Base-by-base conservation (phyloP, 1,140 invertebrate species). In the Achroia grisella region DNA sequence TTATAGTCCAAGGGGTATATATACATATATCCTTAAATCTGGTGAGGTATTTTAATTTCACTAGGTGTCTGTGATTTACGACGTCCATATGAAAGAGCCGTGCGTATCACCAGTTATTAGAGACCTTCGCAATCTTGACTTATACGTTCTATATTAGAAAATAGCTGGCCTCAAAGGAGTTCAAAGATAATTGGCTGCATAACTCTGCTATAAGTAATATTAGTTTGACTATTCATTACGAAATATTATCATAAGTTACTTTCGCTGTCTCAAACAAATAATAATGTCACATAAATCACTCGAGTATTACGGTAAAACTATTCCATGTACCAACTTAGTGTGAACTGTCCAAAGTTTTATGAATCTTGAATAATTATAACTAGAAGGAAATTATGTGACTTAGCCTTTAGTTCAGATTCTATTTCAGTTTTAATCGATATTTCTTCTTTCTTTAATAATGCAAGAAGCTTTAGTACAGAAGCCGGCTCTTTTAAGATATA, bases 1-100 rank as follows among this genome's bases (percentile, higher is more conserved):
- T 48, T 45, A 42, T 50, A 45, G 48, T 46, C 48, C 45, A 51
- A 57, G 48, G 28, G 40, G 48, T 39, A 55, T 43, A 41, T 46
- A 44, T 39, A 55, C 39, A 41, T 46, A 27, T 23, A 23, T 23
- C 17, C 54, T 39, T 42, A 48, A 56, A 57, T 57, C 55, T 52
- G 42, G 23, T 23, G 31, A 30, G 34, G 33, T 9, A 27, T 62
- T 65, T 65, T 65, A 65, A 65, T 65, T 62, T 65, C 45, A 55
- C 36, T 57, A 42, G 41, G 39, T 52, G 35, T 48, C 44, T 46
- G 50, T 62, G 62, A 65, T 65, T 65, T 65, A 65, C 48, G 56
- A 53, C 37, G 37, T 56, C 58, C 52, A 62, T 65, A 56, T 62
- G 58, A 59, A 65, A 65, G 62, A 58, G 57, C 52, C 43, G 46